Evolutionary conservation across 2,888 invertebrate species (phyloP).

Genomic region (Microchrysa polita): DNA sequence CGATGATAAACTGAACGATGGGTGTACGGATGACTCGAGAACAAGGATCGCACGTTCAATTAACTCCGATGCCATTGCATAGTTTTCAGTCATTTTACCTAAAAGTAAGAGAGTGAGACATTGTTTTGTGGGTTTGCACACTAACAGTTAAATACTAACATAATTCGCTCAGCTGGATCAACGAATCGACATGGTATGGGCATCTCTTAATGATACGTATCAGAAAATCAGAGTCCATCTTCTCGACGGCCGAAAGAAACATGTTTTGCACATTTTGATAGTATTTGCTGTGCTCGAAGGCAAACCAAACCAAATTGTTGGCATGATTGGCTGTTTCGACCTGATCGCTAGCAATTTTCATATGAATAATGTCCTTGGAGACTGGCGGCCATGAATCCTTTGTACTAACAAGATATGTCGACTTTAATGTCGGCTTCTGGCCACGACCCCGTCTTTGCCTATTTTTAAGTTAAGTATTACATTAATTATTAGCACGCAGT

Average conservation of each 20-base stretch:
- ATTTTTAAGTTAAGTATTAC: background rate
- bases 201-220: constrained; percentile 77
- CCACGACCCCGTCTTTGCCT: constrained; percentile 54
- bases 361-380: constrained; percentile 76
- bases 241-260: constrained; percentile 82
- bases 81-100: constrained; percentile 75
- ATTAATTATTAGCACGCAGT: background rate
- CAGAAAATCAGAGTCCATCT: constrained; percentile 80
- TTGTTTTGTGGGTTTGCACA: too few relatives aligned
- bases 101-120: constrained; percentile 10
- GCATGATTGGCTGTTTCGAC: constrained; percentile 61
- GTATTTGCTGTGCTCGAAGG: constrained; percentile 77
- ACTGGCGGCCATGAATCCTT: constrained; percentile 78
- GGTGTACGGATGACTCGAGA: constrained; percentile 81
- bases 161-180: constrained; percentile 83
- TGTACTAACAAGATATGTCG: constrained; percentile 74
- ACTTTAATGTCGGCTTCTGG: constrained; percentile 69
- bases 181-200: constrained; percentile 82
- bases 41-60: constrained; percentile 81
- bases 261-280: constrained; percentile 79
- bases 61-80: constrained; percentile 79
- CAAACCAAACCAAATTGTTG: constrained; percentile 67
- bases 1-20: constrained; percentile 78
- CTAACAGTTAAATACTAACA: constrained; percentile 65
- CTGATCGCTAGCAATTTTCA: constrained; percentile 66